Evolutionary conservation across 2,888 invertebrate genomes (phyloP), one percentile per base, ranked within the genome.

Genomic region (Platypus cylindrus): DNA sequence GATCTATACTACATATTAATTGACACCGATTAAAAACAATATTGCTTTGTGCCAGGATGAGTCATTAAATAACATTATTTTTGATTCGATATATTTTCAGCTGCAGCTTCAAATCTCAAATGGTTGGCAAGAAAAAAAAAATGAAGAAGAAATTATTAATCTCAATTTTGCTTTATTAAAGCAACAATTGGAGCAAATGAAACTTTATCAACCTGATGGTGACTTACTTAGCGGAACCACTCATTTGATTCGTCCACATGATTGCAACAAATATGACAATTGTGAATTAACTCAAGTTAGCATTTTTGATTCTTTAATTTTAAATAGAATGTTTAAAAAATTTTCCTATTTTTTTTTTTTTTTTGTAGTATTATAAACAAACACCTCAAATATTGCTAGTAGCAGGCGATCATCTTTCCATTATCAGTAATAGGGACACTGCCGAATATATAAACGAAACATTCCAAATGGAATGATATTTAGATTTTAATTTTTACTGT

Each of bases 391-490:
- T 81, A 0, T 32, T 37, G 3, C 34, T 48, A 27, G 43, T 79
- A 3, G 75, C 75, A 51, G 85, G 84, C 7, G 78, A 80, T 53
- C 85, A 85, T 49, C 54, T 71, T 1, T 72, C 73, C 30, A 79
- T 85, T 48, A 55, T 84, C 43, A 72, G 76, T 7, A 76, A 73
- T 47, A 66, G 69, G 31, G 71, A 70, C 41, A 65, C 75, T 27
- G 67, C 75, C 0, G 67, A 75, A 45, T 66, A 76, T 18, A 74
- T 80, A 28, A 78, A 78, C 38, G 54, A 55, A 43, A 53, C 46
- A 5, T 48, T 48, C 36, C 42, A 45, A 18, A 30, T 46, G 15
- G 15, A 14, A 27, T 27, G 15, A 39, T 32, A 14, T 37, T 37
- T n/a, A n/a, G n/a, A n/a, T n/a, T n/a, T n/a, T n/a, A n/a, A n/a